Conservation (phyloP, 2,888 invertebrate genomes). For the Noctua janthe region DNA sequence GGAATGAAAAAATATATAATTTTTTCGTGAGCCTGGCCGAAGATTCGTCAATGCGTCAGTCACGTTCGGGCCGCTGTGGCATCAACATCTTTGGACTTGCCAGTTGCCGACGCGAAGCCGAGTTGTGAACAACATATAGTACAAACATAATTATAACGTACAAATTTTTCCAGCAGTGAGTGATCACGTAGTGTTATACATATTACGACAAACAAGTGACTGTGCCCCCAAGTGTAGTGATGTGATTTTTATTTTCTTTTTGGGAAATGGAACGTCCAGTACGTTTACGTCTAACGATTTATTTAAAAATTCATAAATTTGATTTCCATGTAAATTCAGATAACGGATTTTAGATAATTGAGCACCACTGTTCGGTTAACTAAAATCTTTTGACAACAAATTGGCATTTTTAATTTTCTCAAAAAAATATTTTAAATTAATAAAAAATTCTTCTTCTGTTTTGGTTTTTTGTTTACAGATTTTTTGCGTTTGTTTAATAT, state of each 20-base stretch:
- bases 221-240: slow-evolving; percentile 82
- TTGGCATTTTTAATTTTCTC: slow-evolving; percentile 70
- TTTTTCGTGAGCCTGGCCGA: slow-evolving; percentile 87
- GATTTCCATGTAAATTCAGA: slow-evolving; percentile 78
- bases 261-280: slow-evolving; percentile 76
- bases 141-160: slow-evolving; percentile 84
- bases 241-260: slow-evolving; percentile 67
- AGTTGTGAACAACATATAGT: slow-evolving; percentile 88
- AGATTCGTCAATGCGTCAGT: slow-evolving; percentile 90
- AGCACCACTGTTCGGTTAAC: slow-evolving; percentile 79
- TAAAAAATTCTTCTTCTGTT: slow-evolving; percentile 84
- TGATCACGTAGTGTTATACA: slow-evolving; percentile 77
- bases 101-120: slow-evolving; percentile 82
- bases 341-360: slow-evolving; percentile 84
- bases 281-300: slow-evolving; percentile 63
- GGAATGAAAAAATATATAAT: slow-evolving; percentile 87
- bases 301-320: slow-evolving; percentile 73
- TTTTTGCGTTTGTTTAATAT: slow-evolving; percentile 72
- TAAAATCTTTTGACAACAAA: slow-evolving; percentile 77
- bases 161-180: slow-evolving; percentile 87
- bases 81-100: slow-evolving; percentile 83
- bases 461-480: slow-evolving; percentile 87
- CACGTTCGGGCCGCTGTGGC: slow-evolving; percentile 84
- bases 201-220: slow-evolving; percentile 79
- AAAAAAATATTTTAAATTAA: slow-evolving; percentile 69